phyloP scores from a whole-genome alignment of 2,888 invertebrate genomes.

The Xestobium rufovillosum region DNA sequence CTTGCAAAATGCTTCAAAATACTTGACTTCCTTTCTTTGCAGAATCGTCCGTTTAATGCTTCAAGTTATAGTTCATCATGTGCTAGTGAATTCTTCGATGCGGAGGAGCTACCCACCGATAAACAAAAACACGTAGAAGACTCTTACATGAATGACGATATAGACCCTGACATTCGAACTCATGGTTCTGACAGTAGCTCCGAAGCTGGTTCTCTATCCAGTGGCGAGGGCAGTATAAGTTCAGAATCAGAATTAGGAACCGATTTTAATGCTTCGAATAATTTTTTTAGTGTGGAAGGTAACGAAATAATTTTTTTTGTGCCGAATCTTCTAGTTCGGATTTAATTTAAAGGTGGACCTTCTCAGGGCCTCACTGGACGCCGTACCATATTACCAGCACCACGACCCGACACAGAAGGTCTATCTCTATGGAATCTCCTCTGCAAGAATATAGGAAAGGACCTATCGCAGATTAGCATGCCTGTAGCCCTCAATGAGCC shows the following conservation, averaged over 20 bases:
- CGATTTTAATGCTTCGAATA: conserved; percentile 42
- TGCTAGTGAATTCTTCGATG: conserved; percentile 75
- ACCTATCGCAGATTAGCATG: conserved; percentile 78
- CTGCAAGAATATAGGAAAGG: conserved; percentile 78
- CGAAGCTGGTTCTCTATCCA: conserved; percentile 61
- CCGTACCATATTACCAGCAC: conserved; percentile 61
- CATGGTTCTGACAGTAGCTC: conserved; percentile 58
- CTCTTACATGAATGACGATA: conserved; percentile 36
- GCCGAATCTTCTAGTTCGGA: conserved; percentile 1
- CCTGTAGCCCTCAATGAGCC: conserved; percentile 82
- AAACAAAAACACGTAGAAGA: conserved; percentile 29
- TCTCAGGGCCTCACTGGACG: conserved; percentile 44
- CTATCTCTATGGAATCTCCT: conserved; percentile 73
- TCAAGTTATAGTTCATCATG: conserved; percentile 73
- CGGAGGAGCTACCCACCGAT: conserved; percentile 52
- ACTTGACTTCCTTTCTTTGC: conserved; percentile 27
- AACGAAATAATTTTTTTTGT: conserved; percentile 6
- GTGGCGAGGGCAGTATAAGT: conserved; percentile 60
- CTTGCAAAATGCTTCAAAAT: too few relatives aligned
- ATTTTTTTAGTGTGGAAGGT: conserved; percentile 32
- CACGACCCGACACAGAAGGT: conserved; percentile 67
- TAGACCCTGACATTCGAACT: conserved; percentile 38
- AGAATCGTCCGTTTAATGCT: conserved; percentile 53
- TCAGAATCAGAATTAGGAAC: conserved; percentile 50
- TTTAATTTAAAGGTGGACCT: conserved; percentile 4